Conservation (phyloP, 1,140 invertebrate species). For the Sitophilus oryzae region DNA sequence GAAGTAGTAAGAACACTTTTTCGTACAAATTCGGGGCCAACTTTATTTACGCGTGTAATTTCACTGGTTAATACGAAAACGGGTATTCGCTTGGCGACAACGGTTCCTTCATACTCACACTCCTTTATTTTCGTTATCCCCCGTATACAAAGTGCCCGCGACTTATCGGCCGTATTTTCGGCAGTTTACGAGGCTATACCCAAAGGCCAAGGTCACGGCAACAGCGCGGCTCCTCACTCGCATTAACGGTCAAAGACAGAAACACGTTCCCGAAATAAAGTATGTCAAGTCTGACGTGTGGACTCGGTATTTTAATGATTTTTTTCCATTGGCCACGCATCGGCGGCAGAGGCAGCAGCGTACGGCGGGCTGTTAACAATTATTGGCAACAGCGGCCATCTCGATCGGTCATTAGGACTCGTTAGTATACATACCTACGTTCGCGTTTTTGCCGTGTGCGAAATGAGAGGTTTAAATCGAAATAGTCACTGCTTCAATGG, state of each 20-base stretch:
- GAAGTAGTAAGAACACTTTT: too few species aligned
- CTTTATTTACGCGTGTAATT: too few species aligned
- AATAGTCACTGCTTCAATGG: too few species aligned
- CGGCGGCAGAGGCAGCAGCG: slow-evolving; percentile 1
- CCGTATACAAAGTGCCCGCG: slow-evolving; percentile 12
- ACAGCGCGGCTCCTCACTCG: too few species aligned
- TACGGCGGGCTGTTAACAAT: neutral
- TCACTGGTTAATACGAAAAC: too few species aligned
- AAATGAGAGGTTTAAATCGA: too few species aligned
- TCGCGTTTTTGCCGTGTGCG: too few species aligned
- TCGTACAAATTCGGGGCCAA: too few species aligned
- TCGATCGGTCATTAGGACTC: neutral
- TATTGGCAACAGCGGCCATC: neutral
- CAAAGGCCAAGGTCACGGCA: slow-evolving; percentile 23
- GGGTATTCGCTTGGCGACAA: too few species aligned
- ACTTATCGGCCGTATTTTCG: slow-evolving; percentile 15
- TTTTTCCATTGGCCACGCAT: slow-evolving; percentile 20
- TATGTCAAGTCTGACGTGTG: slow-evolving; percentile 25
- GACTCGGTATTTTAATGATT: slow-evolving; percentile 27
- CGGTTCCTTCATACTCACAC: neutral
- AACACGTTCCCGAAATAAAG: slow-evolving; percentile 26
- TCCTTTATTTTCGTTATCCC: slow-evolving; percentile 10
- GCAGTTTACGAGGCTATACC: slow-evolving; percentile 23
- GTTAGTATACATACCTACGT: too few species aligned
- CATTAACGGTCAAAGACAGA: slow-evolving; percentile 26